A percentile compares a stretch with the other conserved stretches of the same genome.
Conservation (phyloP, 2,797 vertebrate genomes). For the Denticeps clupeoides region DNA sequence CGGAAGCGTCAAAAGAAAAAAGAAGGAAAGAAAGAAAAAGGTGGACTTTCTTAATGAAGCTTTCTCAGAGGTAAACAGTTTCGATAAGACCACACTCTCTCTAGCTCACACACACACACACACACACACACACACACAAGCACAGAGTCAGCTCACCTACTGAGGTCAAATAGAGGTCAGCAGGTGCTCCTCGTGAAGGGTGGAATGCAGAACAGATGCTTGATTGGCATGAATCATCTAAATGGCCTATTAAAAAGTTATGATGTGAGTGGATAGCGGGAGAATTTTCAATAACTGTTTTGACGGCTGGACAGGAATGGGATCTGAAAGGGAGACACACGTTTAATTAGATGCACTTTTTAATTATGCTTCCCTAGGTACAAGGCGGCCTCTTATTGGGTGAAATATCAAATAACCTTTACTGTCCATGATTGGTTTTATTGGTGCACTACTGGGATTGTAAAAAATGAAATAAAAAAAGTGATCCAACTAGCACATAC, state of each 20-base stretch:
- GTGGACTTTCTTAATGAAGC: too few species aligned
- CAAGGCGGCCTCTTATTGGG: neutral
- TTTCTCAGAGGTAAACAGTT: conserved; percentile 58
- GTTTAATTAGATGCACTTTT: conserved; percentile 18
- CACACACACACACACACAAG: neutral
- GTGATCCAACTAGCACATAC: too few species aligned
- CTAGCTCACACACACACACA: neutral
- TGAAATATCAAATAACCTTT: conserved; percentile 11
- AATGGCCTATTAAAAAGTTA: conserved; percentile 67
- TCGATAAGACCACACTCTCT: conserved; percentile 39
- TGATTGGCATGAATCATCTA: conserved; percentile 72
- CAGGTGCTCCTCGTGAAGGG: conserved; percentile 63
- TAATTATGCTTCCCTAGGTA: conserved; percentile 11
- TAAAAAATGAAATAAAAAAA: too few species aligned
- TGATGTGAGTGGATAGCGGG: conserved; percentile 60
- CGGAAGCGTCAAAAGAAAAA: conserved; percentile 34
- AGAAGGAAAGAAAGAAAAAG: conserved; percentile 41
- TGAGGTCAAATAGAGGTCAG: conserved; percentile 65
- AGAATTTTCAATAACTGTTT: conserved; percentile 48
- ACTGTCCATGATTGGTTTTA: neutral
- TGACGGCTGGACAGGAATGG: conserved; percentile 43
- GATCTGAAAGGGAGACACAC: conserved; percentile 37
- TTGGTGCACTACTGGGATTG: too few species aligned
- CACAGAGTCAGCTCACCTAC: conserved; percentile 26
- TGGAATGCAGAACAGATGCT: conserved; percentile 61